Evolutionary conservation across 2,113 vertebrate species (phyloP), one percentile per base, ranked within the genome.

Genomic region (Syngnathus typhle): DNA sequence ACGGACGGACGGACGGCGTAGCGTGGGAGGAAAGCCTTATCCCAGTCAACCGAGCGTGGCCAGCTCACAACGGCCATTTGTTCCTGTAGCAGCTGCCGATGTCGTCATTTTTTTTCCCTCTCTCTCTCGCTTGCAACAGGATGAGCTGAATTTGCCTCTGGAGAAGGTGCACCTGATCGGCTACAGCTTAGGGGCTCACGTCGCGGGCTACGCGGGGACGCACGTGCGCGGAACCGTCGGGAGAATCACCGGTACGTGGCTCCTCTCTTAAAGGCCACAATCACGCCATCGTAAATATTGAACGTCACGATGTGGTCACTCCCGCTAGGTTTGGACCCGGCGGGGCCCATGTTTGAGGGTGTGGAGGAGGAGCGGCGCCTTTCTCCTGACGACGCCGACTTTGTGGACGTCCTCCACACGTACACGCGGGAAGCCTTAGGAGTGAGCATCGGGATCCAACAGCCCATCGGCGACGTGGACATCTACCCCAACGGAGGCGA

Each of bases 311-410:
- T 32, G 27, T 39, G 41, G 51, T 10, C 10, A 23, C 6, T 64
- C 32, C 21, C 18, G 60, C 58, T 8, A 99, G 97, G 97, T 47
- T 79, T 99, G 80, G 97, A 99, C 77, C 97, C 97, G 0, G 97
- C 97, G 0, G 97, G 97, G n/a, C 96, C 96, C 0, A 92, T 98
- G 96, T 98, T 98, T 76, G 97, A 99, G 78, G 93, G 93, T 0
- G 92, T 69, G 0, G 92, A 92, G 7, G 87, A 93, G 4, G 59
- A 92, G 70, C 91, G 65, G 49, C 92, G 96, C 51, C 94, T 98
- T 13, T 99, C 96, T 6, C 94, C 97, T 0, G 96, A 98, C 0
- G 97, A 99, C 1, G 97, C 97, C 0, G 91, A 92, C 80, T 99
- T 99, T 64, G 97, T 99, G 54, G 97, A 98, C 0, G 96, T 98